Evolutionary conservation across 2,797 vertebrate species (phyloP), one percentile per base, ranked within the genome.

Genomic region (Typhlichthys eigenmanni): DNA sequence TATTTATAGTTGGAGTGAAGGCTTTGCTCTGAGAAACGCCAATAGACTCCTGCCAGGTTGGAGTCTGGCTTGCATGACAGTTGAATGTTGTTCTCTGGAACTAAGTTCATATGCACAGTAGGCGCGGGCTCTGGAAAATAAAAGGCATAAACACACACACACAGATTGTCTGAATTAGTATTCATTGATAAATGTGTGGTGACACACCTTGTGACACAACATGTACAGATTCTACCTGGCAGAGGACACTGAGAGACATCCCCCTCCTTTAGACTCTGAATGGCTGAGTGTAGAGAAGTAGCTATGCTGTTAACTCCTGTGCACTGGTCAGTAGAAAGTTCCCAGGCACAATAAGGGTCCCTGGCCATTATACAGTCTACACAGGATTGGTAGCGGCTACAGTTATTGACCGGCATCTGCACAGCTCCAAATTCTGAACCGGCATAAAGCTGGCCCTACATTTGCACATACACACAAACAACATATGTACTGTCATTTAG

Each of bases 321-420:
- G 69, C 94, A 93, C 0, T 3, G 47, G 0, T 43, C 0, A 1
- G 72, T 1, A 3, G 69, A 17, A 7, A 57, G 54, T 52, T 90
- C 76, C 93, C 93, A 93, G 0, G 80, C 88, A 1, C 94, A 93
- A 85, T 93, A 92, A 0, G 93, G 94, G 62, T 94, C 93, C 66
- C 93, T 81, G 11, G 93, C 88, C 71, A 94, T 68, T 70, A 94
- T 13, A 34, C 94, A 94, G 78, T 94, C 93, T 70, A 75, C 66
- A 79, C 94, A 94, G 1, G 67, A 57, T 51, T 48, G 19, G 34
- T 93, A 86, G 2, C 59, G 86, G 55, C 72, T 78, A 75, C 94
- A 94, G 66, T 82, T 80, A 3, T 90, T 85, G 58, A 92, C 66
- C 0, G 92, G 91, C 59, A 94, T 86, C 83, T 95, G 93, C 14